A percentile compares a stretch with the other conserved stretches of the same genome.
These are phyloP conservation scores for Zaprionus bogoriensis DNA, from an alignment of 2,888 invertebrate genomes.

Conservation along the genomic window DNA sequence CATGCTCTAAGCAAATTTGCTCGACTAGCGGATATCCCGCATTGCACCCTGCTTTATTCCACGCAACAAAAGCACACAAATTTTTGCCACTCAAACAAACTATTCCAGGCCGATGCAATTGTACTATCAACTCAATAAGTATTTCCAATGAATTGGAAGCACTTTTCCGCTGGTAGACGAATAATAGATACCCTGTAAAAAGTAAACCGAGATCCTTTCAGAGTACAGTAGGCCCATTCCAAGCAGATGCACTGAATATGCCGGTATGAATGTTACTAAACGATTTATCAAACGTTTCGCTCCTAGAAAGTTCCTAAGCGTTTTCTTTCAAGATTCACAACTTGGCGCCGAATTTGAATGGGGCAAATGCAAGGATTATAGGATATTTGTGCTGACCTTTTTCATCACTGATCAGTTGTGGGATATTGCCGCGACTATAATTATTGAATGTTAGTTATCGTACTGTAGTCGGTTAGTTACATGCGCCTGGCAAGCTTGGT, in stretches of 20 bases:
- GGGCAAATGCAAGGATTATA: constrained; percentile 16
- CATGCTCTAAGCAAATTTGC: neutral
- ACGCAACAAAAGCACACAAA: too few species aligned
- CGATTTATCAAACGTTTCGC: neutral
- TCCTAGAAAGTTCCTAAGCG: constrained; percentile 9
- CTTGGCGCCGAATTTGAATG: too few species aligned
- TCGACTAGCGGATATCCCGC: neutral
- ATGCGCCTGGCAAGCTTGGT: neutral
- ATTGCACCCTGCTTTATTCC: too few species aligned
- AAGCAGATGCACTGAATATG: neutral
- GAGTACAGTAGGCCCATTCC: too few species aligned
- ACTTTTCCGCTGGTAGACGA: too few species aligned
- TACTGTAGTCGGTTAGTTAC: constrained; percentile 39
- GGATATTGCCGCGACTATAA: constrained; percentile 1
- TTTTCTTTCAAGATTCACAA: constrained; percentile 1
- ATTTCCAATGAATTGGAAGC: too few species aligned
- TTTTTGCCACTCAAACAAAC: too few species aligned
- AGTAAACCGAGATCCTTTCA: neutral
- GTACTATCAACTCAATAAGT: too few species aligned
- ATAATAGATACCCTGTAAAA: too few species aligned
- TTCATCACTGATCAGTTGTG: neutral
- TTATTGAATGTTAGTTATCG: constrained; percentile 38
- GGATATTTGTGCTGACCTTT: neutral
- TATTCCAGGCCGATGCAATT: too few species aligned
- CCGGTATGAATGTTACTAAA: neutral